phyloP scores from a whole-genome alignment of 1,140 invertebrate species.

The Venustaconcha ellipsiformis region DNA sequence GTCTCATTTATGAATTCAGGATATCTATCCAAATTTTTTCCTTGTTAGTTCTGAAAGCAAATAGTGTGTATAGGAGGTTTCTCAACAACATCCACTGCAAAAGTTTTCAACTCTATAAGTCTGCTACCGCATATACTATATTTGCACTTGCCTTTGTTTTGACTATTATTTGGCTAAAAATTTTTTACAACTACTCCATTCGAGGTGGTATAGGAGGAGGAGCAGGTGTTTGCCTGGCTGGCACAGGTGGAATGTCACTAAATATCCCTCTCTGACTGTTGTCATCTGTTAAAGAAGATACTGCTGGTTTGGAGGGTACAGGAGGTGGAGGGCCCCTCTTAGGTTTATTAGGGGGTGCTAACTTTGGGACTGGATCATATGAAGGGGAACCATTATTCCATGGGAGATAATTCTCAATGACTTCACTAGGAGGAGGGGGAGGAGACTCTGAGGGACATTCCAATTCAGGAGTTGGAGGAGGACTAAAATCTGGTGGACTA shows the following conservation, averaged over 20 bases:
- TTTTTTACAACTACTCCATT: no score
- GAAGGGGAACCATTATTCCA: not conserved
- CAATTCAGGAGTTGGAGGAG: slow-evolving; percentile 17
- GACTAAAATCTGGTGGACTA: slow-evolving; percentile 8
- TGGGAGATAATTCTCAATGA: not conserved
- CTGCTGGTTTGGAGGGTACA: slow-evolving; percentile 19
- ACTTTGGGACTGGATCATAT: not conserved
- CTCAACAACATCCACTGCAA: no score
- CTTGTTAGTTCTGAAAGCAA: no score
- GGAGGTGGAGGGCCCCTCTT: slow-evolving; percentile 6
- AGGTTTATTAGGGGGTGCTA: not conserved
- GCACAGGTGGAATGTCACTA: slow-evolving; percentile 13
- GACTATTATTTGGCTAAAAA: no score
- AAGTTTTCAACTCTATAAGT: no score
- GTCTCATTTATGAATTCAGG: no score
- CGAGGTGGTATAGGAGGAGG: slow-evolving; percentile 26
- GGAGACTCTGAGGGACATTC: slow-evolving; percentile 3
- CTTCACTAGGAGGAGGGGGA: slow-evolving; percentile 10
- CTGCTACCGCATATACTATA: no score
- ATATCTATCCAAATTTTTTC: no score
- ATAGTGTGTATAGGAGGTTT: no score
- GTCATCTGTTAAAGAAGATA: not conserved
- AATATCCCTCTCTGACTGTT: slow-evolving; percentile 1
- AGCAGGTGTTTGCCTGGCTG: slow-evolving; percentile 13
- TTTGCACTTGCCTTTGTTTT: no score